These are phyloP conservation scores for Hedychridium roseum DNA, from an alignment of 2,888 invertebrate genomes.

Conservation along the genomic window DNA sequence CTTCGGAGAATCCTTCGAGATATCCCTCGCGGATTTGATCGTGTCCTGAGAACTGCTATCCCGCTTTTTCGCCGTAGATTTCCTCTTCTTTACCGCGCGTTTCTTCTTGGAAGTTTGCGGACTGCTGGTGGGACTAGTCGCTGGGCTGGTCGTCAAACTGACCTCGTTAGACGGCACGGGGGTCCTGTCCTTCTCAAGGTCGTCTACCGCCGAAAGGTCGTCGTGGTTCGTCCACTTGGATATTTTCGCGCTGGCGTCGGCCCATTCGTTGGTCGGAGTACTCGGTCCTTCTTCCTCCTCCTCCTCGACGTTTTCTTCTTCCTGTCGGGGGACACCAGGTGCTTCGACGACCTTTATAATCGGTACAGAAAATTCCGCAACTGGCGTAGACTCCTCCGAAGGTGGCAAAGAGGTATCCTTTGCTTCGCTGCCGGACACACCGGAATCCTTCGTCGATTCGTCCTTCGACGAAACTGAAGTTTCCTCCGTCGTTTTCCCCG, in stretches of 20 bases:
- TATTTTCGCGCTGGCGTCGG: slow-evolving; percentile 35
- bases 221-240: slow-evolving; percentile 53
- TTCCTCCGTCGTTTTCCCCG: slow-evolving; percentile 1
- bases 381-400: slow-evolving; percentile 14
- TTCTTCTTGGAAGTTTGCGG: slow-evolving; percentile 53
- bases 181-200: slow-evolving; percentile 38
- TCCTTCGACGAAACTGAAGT: slow-evolving; percentile 1
- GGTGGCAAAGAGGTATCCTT: neutral
- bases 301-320: slow-evolving; percentile 19
- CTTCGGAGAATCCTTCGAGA: neutral
- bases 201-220: slow-evolving; percentile 48
- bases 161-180: slow-evolving; percentile 28
- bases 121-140: slow-evolving; percentile 29
- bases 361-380: slow-evolving; percentile 28
- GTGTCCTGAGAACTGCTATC: slow-evolving; percentile 39
- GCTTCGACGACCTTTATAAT: slow-evolving; percentile 37
- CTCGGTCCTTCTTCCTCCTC: slow-evolving; percentile 40
- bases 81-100: slow-evolving; percentile 49
- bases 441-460: slow-evolving; percentile 18
- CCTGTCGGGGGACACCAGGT: slow-evolving; percentile 9
- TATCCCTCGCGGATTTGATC: slow-evolving; percentile 22
- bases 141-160: slow-evolving; percentile 26
- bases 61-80: slow-evolving; percentile 42
- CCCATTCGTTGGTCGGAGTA: slow-evolving; percentile 52
- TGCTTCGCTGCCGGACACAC: neutral